Evolutionary conservation across 1,140 invertebrate species (phyloP).

Genomic region (Cotesia typhae): DNA sequence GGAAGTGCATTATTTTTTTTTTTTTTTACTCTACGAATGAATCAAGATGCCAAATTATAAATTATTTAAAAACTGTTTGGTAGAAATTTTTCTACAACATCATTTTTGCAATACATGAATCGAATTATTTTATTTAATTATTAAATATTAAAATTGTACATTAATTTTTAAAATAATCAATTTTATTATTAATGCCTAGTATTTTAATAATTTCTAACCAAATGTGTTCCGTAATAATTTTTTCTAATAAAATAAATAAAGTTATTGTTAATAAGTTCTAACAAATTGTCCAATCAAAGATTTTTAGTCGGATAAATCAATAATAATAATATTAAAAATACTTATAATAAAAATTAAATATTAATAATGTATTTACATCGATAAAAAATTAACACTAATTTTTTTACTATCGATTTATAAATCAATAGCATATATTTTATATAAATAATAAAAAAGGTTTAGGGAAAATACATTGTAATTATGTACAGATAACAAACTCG

Average conservation of each 20-base stretch:
- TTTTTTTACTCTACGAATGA: not conserved
- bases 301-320: constrained; percentile 36
- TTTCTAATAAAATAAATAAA: constrained; percentile 39
- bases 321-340: not conserved
- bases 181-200: constrained; percentile 37
- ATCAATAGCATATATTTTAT: constrained; percentile 2
- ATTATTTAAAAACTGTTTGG: constrained; percentile 6
- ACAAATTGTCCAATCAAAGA: constrained; percentile 50
- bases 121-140: not conserved
- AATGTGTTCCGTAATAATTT: constrained; percentile 51
- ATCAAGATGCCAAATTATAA: constrained; percentile 26
- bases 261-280: constrained; percentile 43
- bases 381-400: constrained; percentile 17
- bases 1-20: not conserved
- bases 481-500: constrained; percentile 51
- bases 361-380: constrained; percentile 18
- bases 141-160: not conserved
- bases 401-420: not conserved
- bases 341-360: not conserved
- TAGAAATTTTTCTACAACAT: not conserved
- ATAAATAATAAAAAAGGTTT: constrained; percentile 42
- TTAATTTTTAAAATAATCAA: not conserved
- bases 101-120: not conserved
- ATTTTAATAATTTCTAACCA: constrained; percentile 49
- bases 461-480: constrained; percentile 53